Evolutionary conservation across 2,888 invertebrate genomes (phyloP), one percentile per base, ranked within the genome.

Genomic region (Drosophila stalkeri): DNA sequence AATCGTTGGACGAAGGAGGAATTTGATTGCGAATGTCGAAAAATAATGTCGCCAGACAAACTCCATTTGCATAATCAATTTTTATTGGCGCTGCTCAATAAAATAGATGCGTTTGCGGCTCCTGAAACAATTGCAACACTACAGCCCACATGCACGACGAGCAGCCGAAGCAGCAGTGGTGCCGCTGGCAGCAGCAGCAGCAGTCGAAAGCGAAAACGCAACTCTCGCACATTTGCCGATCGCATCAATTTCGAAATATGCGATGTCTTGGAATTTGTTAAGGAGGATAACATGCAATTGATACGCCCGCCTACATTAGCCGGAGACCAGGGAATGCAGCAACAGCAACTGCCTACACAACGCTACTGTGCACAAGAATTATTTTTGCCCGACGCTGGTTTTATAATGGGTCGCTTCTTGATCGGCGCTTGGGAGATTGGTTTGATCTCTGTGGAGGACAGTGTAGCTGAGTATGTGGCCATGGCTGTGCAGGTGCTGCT

Each of bases 391-490:
- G 98, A 98, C 91, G 95, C 96, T 75, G 96, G 96, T 0, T 95
- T 98, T 88, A 95, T 98, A 7, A 94, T 97, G 73, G 97, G 97
- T 0, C 94, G 98, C 69, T 95, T 98, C 83, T 95, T 97, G 92
- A 94, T 98, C 12, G 96, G 96, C 6, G 97, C 98, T 8, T 98
- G 98, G 98, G 98, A 98, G 89, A 95, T 95, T 56, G 98, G 97
- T 0, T 94, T 98, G 47, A 96, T 97, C 80, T 97, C 97, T 9
- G 97, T 97, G 5, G 97, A 97, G 73, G 97, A 97, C 87, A 95
- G 95, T 75, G 97, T 97, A 6, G 96, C 97, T 0, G 96, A 97
- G 73, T 94, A 97, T n/a, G 94, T 98, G 56, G 96, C 97, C 44
- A 95, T 96, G 51, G 97, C 97, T 2, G 96, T 97, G 1, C 96